Conservation (phyloP, 2,888 invertebrate species). For the Achlya flavicornis region DNA sequence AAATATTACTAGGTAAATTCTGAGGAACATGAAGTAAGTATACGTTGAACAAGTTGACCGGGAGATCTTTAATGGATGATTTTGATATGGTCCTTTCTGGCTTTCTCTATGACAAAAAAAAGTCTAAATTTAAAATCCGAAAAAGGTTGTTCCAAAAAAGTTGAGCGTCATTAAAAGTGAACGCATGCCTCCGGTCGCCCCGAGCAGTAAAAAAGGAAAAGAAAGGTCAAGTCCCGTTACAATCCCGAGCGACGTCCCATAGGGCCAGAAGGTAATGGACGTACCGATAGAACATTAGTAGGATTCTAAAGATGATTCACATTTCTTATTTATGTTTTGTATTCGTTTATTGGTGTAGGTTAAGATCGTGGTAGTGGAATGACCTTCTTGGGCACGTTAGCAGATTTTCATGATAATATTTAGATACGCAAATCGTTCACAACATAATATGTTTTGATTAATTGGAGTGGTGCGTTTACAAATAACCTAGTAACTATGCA, state of each 20-base stretch:
- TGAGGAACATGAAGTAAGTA: too few species aligned
- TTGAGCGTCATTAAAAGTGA: slow-evolving; percentile 73
- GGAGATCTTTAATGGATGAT: too few species aligned
- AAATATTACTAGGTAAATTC: too few species aligned
- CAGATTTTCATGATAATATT: not conserved
- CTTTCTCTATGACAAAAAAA: not conserved
- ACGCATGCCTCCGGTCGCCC: slow-evolving; percentile 62
- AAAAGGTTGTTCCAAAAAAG: slow-evolving; percentile 41
- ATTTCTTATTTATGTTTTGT: slow-evolving; percentile 11
- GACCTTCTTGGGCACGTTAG: not conserved
- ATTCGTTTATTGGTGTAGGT: slow-evolving; percentile 26
- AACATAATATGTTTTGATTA: too few species aligned
- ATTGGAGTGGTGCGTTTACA: too few species aligned
- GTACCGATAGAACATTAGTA: slow-evolving; percentile 5
- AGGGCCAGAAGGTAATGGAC: slow-evolving; percentile 30
- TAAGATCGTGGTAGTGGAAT: slow-evolving; percentile 14
- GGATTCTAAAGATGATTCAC: not conserved
- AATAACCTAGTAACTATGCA: too few species aligned
- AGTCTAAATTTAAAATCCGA: slow-evolving; percentile 15
- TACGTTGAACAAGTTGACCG: too few species aligned
- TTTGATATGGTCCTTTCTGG: too few species aligned
- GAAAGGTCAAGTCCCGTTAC: slow-evolving; percentile 72
- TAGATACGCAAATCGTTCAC: not conserved
- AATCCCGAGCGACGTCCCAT: slow-evolving; percentile 61
- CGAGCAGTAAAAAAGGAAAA: slow-evolving; percentile 71